A percentile compares a stretch with the other conserved stretches of the same genome.
Conservation (phyloP, 2,888 invertebrate species). For the Parnassius smintheus region DNA sequence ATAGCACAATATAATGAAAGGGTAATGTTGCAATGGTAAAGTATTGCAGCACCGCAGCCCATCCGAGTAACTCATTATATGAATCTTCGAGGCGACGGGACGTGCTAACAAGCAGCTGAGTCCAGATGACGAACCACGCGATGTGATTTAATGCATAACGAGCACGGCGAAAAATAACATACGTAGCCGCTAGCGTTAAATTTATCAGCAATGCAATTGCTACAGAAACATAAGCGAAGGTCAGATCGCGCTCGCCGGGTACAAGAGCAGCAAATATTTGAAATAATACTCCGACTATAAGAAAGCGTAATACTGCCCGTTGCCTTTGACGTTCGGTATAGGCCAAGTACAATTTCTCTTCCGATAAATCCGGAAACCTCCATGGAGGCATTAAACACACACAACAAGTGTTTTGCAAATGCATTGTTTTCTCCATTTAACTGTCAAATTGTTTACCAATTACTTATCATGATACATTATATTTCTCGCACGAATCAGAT, state of each 20-base stretch:
- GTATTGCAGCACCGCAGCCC: slow-evolving; percentile 88
- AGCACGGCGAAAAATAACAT: slow-evolving; percentile 45
- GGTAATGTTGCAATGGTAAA: slow-evolving; percentile 88
- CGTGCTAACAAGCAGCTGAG: slow-evolving; percentile 56
- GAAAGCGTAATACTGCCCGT: slow-evolving; percentile 62
- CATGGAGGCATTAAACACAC: slow-evolving; percentile 62
- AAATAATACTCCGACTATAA: slow-evolving; percentile 58
- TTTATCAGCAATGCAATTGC: slow-evolving; percentile 49
- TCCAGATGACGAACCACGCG: slow-evolving; percentile 83
- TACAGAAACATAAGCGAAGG: slow-evolving; percentile 53
- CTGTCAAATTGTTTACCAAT: slow-evolving; percentile 36
- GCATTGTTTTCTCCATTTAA: slow-evolving; percentile 58
- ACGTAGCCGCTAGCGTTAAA: slow-evolving; percentile 47
- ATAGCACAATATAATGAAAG: slow-evolving; percentile 65
- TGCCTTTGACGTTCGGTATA: slow-evolving; percentile 68
- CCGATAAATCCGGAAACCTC: slow-evolving; percentile 61
- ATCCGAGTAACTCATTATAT: slow-evolving; percentile 85
- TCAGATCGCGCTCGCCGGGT: slow-evolving; percentile 63
- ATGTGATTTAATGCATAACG: slow-evolving; percentile 83
- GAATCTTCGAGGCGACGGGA: slow-evolving; percentile 76
- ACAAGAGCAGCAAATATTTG: slow-evolving; percentile 61
- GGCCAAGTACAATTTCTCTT: slow-evolving; percentile 64
- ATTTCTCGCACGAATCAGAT: no score
- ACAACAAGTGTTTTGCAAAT: slow-evolving; percentile 47
- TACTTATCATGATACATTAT: slow-evolving; percentile 27